Base-by-base conservation (phyloP, 2,888 invertebrate genomes). In the Rhopalosiphum nymphaeae region DNA sequence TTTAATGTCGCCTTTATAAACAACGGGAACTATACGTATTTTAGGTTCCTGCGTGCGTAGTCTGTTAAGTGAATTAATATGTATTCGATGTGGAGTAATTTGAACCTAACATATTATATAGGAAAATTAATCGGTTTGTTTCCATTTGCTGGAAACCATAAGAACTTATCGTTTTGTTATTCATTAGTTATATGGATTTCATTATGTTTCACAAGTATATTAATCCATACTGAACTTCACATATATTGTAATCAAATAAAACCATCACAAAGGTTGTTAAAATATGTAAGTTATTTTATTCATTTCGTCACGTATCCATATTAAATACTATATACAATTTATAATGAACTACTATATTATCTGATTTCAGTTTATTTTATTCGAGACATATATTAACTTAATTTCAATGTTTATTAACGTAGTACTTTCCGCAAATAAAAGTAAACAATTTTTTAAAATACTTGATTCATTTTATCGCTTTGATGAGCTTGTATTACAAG, bases 181-280 rank as follows among this genome's bases (percentile, higher is more conserved):
- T 91, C 91, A 11, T 21, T 56, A 3, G 9, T 84, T 16, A 1
- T 91, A 29, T 91, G 91, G 91, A 56, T 84, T 56, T 29, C 11
- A 84, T 84, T 91, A 3, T 3, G 53, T 29, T 29, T 10, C 16
- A 3, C 67, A 13, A 2, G n/a, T 67, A 5, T 67, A 7, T 7
- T 1, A 21, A 5, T 2, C 7, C 1, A 7, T 2, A 67, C 1
- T 36, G 7, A 21, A 21, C 0, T 36, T 36, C 0, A 7, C 16
- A 13, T 11, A 25, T 36, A 53, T 49, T 0, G 9, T 5, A 44
- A n/a, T 21, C 0, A 1, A 5, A n/a, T 85, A 57, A 11, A 25
- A n/a, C 10, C 29, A 3, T 5, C 44, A n/a, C 44, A 85, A 9
- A 44, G 25, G 46, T 25, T 85, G 29, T 46, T 86, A n/a, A n/a